Evolutionary conservation across 2,797 vertebrate species (phyloP).

Genomic region (Neosilurus hyrtlii): DNA sequence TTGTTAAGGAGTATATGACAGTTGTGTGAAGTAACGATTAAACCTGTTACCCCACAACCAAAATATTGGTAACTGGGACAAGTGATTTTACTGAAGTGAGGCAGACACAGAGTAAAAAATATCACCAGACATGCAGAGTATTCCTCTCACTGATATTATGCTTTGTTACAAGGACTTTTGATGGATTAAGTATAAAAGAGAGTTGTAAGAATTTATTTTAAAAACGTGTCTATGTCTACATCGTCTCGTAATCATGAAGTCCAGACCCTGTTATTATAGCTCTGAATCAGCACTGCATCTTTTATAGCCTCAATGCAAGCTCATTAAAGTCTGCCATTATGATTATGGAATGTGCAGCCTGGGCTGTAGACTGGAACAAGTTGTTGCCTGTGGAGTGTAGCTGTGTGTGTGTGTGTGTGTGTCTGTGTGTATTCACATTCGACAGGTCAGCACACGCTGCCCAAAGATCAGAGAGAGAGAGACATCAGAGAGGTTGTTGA

Average conservation of each 20-base stretch:
- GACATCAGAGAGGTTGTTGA: conserved; percentile 63
- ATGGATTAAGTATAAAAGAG: background rate
- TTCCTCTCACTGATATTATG: background rate
- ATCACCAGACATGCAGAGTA: background rate
- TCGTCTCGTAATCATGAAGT: background rate
- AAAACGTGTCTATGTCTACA: background rate
- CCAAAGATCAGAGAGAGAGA: conserved; percentile 63
- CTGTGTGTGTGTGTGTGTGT: conserved; percentile 46
- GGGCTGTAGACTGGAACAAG: background rate
- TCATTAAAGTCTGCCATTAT: conserved; percentile 10
- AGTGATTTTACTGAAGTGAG: too few species aligned
- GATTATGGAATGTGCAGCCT: conserved; percentile 46
- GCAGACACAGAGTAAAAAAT: background rate
- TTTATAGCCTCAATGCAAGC: background rate
- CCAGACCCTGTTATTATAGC: background rate
- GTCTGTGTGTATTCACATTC: conserved; percentile 52
- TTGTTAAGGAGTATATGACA: background rate
- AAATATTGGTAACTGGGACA: background rate
- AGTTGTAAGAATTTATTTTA: background rate
- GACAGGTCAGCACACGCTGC: conserved; percentile 69
- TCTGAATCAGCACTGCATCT: background rate
- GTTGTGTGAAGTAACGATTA: too few species aligned
- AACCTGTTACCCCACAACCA: background rate
- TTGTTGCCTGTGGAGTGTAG: conserved; percentile 33
- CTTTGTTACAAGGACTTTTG: background rate